phyloP scores from a whole-genome alignment of 2,113 vertebrate genomes.

The Hippopotamus amphibius region DNA sequence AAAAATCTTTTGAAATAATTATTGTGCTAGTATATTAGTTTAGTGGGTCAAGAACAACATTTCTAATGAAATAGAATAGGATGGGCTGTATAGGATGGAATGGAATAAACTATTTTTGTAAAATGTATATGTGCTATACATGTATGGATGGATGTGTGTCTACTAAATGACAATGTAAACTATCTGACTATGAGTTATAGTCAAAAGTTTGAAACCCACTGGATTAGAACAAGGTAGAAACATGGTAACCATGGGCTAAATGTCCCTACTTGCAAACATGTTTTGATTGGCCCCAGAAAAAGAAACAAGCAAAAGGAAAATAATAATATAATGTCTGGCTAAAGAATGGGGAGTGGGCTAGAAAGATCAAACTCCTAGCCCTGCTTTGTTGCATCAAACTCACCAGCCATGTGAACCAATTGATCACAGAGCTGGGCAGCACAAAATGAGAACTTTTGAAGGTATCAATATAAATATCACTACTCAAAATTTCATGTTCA shows the following conservation, averaged over 20 bases:
- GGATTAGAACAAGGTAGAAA: neutral
- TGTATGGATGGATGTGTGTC: neutral
- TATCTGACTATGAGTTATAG: neutral
- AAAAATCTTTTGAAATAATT: conserved; percentile 6
- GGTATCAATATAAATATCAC: neutral
- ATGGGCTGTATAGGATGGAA: neutral
- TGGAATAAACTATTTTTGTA: neutral
- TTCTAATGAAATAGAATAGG: neutral
- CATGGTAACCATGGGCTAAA: neutral
- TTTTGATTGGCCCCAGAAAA: neutral
- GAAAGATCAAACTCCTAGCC: neutral
- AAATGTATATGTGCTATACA: neutral
- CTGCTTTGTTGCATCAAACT: neutral
- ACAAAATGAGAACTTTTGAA: neutral
- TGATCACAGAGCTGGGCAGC: neutral
- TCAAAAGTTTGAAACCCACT: neutral
- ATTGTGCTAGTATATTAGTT: neutral
- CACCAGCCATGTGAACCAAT: neutral
- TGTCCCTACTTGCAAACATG: neutral
- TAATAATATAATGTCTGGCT: neutral
- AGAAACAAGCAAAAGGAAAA: neutral
- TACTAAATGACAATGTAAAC: neutral
- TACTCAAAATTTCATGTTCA: neutral
- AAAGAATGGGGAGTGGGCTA: neutral
- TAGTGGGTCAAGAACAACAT: neutral